Evolutionary conservation across 2,888 invertebrate genomes (phyloP), one percentile per base, ranked within the genome.

Genomic region (Clitarchus hookeri): DNA sequence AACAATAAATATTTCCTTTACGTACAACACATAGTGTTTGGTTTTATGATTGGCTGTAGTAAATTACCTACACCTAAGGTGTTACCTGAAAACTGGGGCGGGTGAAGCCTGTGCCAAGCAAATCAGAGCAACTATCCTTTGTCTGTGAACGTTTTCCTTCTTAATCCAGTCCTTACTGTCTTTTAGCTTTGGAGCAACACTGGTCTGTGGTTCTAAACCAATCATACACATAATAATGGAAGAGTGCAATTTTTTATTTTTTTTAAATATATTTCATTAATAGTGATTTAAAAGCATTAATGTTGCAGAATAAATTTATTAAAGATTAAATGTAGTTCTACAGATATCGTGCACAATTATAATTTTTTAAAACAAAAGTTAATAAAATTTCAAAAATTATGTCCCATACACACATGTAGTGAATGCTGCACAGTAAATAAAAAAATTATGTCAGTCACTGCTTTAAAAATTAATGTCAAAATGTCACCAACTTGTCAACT

Each of bases 171-270:
- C 85, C 92, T 91, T 90, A 92, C 91, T 86, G 92, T 91, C 90
- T 92, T 93, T 93, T 89, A 93, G 92, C 86, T 92, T 93, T 86
- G 93, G 91, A 83, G 93, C 93, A 90, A 93, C 92, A 87, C 89
- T 89, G 27, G 89, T 89, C 88, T 90, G 89, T 23, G 90, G 90
- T 86, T 90, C 90, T 90, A 89, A 54, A 89, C n/a, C 19, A 65
- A 65, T 19, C 65, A 65, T 65, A 65, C n/a, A n/a, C 65, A 65
- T 19, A 65, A 16, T 9, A 19, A 65, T 65, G n/a, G 23, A 65
- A 16, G n/a, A 11, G 65, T 9, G n/a, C n/a, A 16, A 23, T 19
- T 65, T 25, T 44, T 86, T 84, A 83, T 82, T 84, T 54, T 2
- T 8, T 13, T 8, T 48, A 48, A 48, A 48, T 19, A 53, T 53